Base-by-base conservation (phyloP, 1,140 invertebrate genomes). In the Pectinophora gossypiella region DNA sequence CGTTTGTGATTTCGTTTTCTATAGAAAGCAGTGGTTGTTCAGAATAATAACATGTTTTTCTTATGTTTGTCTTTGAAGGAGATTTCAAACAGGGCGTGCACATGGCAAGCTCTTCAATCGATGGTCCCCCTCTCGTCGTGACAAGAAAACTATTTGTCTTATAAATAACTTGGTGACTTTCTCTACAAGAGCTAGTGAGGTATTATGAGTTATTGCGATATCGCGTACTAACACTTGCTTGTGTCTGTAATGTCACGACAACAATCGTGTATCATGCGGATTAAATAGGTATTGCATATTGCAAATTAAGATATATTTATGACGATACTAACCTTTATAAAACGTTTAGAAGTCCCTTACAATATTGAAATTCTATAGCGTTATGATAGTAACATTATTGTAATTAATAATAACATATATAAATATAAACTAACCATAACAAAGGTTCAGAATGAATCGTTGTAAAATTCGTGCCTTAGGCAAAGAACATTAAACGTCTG, bases 1-100 rank as follows among this genome's bases (percentile, higher is more conserved):
- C 27, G 9, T 9, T 3, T 12, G n/a, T n/a, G 2, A 9, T 12
- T 32, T 32, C n/a, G 9, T 32, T 32, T 9, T 9, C 1, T 32
- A n/a, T 9, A 12, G 27, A n/a, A n/a, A 32, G 27, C n/a, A 32
- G n/a, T 15, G 16, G 36, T 40, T 40, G 36, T 1, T 15, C 19
- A 36, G 35, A 64, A 67, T 76, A 65, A 73, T 67, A 72, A 72
- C 55, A 65, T 81, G 69, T 78, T 80, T 78, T 83, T 74, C 76
- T 79, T 75, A 55, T 79, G 64, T 79, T 81, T 81, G 69, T 78
- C 63, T 75, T 72, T 75, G 59, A 72, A 80, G 72, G 57, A 73
- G 63, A 81, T 66, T 72, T 62, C 68, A 78, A 84, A 81, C 74
- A 80, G 59, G 51, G 66, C 65, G 59, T 62, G 72, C 66, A 70